Percentiles rank a stretch among this genome's conserved stretches.
Conservation (phyloP, 1,140 invertebrate genomes). For the Heliconius hewitsoni region DNA sequence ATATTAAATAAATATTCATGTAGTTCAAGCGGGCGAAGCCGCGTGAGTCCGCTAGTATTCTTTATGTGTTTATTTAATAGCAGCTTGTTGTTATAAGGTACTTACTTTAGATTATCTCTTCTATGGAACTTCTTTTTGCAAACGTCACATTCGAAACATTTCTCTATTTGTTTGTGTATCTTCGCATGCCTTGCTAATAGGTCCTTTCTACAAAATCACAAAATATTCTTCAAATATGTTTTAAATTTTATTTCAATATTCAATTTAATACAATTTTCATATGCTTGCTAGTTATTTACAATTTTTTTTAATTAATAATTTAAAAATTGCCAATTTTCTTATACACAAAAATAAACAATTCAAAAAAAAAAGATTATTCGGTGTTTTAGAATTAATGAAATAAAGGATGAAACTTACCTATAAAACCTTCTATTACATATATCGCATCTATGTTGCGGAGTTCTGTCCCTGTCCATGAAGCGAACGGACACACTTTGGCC, state of each 20-base stretch:
- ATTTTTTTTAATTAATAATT: too few species aligned
- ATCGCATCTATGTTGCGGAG: conserved; percentile 66
- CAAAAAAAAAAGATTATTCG: background rate
- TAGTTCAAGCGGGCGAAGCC: too few species aligned
- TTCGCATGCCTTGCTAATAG: conserved; percentile 78
- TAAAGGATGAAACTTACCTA: conserved; percentile 53
- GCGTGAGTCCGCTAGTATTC: too few species aligned
- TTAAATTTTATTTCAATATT: too few species aligned
- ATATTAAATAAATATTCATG: too few species aligned
- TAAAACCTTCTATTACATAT: conserved; percentile 78
- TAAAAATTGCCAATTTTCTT: too few species aligned
- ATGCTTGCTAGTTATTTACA: too few species aligned
- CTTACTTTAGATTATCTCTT: conserved; percentile 75
- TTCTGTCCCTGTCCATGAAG: conserved; percentile 54
- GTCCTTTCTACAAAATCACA: conserved; percentile 63
- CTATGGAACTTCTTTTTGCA: conserved; percentile 81
- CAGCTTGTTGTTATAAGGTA: background rate
- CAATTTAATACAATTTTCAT: too few species aligned
- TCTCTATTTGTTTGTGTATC: conserved; percentile 72
- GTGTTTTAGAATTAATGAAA: too few species aligned
- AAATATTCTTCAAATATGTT: background rate
- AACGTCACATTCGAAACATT: conserved; percentile 78
- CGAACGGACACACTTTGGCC: conserved; percentile 69
- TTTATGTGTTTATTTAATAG: too few species aligned
- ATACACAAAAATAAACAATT: too few species aligned